Base-by-base conservation (phyloP, 2,797 vertebrate genomes). In the Pangasius djambal region DNA sequence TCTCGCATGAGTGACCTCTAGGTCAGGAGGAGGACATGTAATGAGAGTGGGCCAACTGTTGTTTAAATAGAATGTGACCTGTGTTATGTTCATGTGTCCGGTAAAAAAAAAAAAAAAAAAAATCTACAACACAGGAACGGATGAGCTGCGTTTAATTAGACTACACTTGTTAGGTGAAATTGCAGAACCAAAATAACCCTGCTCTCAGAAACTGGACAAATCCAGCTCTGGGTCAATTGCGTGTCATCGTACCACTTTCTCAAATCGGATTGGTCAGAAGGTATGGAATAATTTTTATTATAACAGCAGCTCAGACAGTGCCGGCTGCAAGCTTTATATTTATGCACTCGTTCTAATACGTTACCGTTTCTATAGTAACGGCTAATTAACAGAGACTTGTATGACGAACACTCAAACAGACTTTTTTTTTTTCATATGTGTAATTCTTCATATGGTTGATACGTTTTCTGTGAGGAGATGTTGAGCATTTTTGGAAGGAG, bases 1-100 rank as follows among this genome's bases (percentile, higher is more conserved):
- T 40, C 89, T 57, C 85, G 85, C 52, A 61, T 31, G 79, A 70
- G 77, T 40, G 90, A 89, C 89, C 91, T 90, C 86, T 37, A 57
- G 55, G 72, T 85, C 70, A 83, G 15, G 48, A 48, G 40, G 50
- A 59, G 28, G 78, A 61, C 84, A 50, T 40, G 55, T 67, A 86
- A 18, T 18, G 48, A 83, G 83, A 70, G 85, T 6, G 37, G 28
- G 5, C 25, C 37, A 69, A 52, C 48, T 83, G 40, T 57, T 88
- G 63, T 88, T 88, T 48, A 44, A 52, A 82, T 37, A 78, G 50
- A 55, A 22, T 87, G 85, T 88, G 88, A 89, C 88, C 72, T 90
- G 72, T 85, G 22, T 2, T 40, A 25, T 86, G 75, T 48, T 75
- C 34, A n/a, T 22, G 40, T 40, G n/a, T 44, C 63, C 69, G 74